Evolutionary conservation across 2,888 invertebrate species (phyloP), one percentile per base, ranked within the genome.

Genomic region (Troilus luridus): DNA sequence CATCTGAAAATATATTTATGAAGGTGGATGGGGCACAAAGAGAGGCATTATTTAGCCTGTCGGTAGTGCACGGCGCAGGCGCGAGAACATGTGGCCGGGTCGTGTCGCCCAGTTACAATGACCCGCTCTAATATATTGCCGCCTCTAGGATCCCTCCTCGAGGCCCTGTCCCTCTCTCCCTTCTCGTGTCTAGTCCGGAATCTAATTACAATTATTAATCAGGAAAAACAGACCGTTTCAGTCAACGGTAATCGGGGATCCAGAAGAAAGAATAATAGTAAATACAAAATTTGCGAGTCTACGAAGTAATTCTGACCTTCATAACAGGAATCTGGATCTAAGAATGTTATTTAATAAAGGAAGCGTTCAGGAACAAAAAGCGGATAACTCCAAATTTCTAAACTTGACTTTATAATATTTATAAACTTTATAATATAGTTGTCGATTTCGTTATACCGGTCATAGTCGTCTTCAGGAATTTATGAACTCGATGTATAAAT

Each of bases 21-120:
- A 85, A 85, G 85, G 41, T 85, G 85, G 85, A 85, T 58, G 17
- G 85, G 21, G 85, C 85, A 85, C 56, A 85, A 85, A 85, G 85
- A 56, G 56, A 56, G 85, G 85, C 56, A 85, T 85, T 85, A 85
- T 56, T 85, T 85, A 85, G 56, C 56, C 85, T 54, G 56, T 54
- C 56, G 85, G 56, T 58, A 85, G 85, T 54, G 85, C 85, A 85
- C 85, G 85, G 56, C 85, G 85, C 54, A 58, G 85, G 85, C 85
- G 85, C 85, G 85, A 85, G 85, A 85, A 85, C 85, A 85, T 85
- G 85, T 85, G 85, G 85, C 85, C 85, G 21, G 72, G 56, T 85
- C 85, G 85, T 85, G 85, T 85, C 85, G 85, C 85, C 56, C 85
- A 54, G 85, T 85, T 85, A 85, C 85, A 85, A 85, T 85, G 85